These are phyloP conservation scores for Tenthredo amoena DNA, from an alignment of 2,888 invertebrate species.

Conservation along the genomic window DNA sequence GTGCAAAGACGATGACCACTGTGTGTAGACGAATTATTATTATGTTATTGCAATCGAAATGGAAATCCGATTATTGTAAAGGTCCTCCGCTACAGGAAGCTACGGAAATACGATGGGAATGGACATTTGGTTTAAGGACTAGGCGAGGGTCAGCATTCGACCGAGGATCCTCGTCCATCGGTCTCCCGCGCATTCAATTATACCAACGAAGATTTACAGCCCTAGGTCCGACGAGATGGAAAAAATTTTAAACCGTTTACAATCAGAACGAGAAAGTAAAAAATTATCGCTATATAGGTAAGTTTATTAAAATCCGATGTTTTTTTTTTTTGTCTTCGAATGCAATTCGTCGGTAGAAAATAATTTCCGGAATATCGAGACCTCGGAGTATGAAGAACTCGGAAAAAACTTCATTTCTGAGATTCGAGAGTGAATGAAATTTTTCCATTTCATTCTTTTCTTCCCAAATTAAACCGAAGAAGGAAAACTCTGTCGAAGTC, in stretches of 20 bases:
- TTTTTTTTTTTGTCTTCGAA: background rate
- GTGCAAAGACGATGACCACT: conserved; percentile 3
- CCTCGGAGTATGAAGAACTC: background rate
- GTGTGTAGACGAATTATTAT: conserved; percentile 61
- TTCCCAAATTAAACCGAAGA: too few species aligned
- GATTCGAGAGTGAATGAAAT: background rate
- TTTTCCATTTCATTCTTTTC: background rate
- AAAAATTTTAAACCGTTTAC: background rate
- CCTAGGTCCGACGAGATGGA: background rate
- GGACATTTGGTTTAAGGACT: conserved; percentile 47
- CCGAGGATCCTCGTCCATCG: conserved; percentile 24
- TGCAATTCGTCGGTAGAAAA: too few species aligned
- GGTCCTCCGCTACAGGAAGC: conserved; percentile 58
- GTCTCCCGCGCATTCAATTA: conserved; percentile 14
- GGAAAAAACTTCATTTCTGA: background rate
- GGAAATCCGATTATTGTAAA: conserved; percentile 69
- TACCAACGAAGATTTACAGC: background rate
- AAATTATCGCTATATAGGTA: background rate
- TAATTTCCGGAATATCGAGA: too few species aligned
- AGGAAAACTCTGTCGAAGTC: too few species aligned
- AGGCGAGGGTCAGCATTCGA: conserved; percentile 27
- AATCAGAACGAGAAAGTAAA: background rate
- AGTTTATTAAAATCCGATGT: background rate
- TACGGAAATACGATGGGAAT: conserved; percentile 51
- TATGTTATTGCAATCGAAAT: conserved; percentile 72